Evolutionary conservation across 1,140 invertebrate species (phyloP).

Genomic region (Drosophila bocqueti): DNA sequence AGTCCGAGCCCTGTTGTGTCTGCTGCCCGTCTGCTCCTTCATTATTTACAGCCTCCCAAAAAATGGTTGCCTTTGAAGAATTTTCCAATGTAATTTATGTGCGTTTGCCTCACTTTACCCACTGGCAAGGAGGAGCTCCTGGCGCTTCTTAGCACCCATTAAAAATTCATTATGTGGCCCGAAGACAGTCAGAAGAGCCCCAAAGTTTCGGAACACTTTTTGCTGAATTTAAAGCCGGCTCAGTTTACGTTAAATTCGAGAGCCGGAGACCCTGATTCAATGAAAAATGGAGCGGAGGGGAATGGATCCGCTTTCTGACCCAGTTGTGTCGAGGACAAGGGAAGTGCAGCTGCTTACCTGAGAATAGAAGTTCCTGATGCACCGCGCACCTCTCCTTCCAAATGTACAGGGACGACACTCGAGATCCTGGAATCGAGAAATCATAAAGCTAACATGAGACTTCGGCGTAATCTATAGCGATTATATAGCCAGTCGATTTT

Average conservation of each 20-base stretch:
- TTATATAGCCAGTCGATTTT: conserved; percentile 1
- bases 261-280: not conserved
- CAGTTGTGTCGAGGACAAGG: conserved; percentile 13
- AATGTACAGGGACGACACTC: not conserved
- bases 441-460: conserved; percentile 12
- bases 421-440: conserved; percentile 46
- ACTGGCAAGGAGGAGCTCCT: conserved; percentile 17
- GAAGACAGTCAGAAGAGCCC: conserved; percentile 8
- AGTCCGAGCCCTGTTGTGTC: conserved; percentile 56
- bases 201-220: conserved; percentile 17
- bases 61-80: conserved; percentile 34
- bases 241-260: conserved; percentile 1
- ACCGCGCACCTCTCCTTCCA: not conserved
- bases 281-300: not conserved
- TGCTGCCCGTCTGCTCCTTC: conserved; percentile 71
- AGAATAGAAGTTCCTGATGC: conserved; percentile 13
- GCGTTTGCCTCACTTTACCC: conserved; percentile 48
- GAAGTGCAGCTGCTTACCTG: conserved; percentile 28
- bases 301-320: conserved; percentile 20
- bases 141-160: conserved; percentile 49
- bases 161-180: conserved; percentile 65
- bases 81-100: conserved; percentile 58
- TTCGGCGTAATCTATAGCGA: not conserved
- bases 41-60: conserved; percentile 75
- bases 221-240: conserved; percentile 1